Evolutionary conservation across 2,888 invertebrate genomes (phyloP), one percentile per base, ranked within the genome.

Genomic region (Cantharis nigra): DNA sequence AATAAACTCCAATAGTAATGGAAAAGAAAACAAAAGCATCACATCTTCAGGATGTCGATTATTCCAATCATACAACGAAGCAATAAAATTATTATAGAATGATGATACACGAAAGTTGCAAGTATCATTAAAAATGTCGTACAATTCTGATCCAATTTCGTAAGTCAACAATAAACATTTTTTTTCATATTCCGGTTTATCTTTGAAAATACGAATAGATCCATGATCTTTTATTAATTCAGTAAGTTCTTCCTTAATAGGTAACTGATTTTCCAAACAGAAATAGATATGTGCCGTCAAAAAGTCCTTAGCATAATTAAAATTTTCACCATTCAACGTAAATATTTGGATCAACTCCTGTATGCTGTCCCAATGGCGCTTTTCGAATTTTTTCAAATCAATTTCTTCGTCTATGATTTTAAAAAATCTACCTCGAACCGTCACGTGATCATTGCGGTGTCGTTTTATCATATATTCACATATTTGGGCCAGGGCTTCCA

Each of bases 401-500:
- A 72, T 73, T 0, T 16, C 3, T 10, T n/a, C 14, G 4, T 20
- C 10, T 1, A 76, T 11, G 0, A 23, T 13, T 13, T 13, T 33
- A 26, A 76, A 64, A 64, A 76, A 76, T 20, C 16, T 26, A 28
- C 26, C 16, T 3, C 73, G 72, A 0, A 76, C 28, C 9, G 9
- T 18, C 1, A 65, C 26, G 10, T 64, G 33, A 63, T 76, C 76
- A 14, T 76, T 76, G 28, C 72, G 71, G 23, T 76, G 76, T 10
- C 33, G 28, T 3, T 30, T 70, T 3, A 76, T 26, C 28, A 77
- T 33, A 62, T 74, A 77, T 13, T 70, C 16, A 20, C 77, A 77
- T 20, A 77, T 18, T 0, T 74, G n/a, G 0, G 65, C 20, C 63
- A 77, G 20, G n/a, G 74, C 30, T 9, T 5, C 26, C 16, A 26